Conservation (phyloP, 2,113 vertebrate species). For the Chiloscyllium plagiosum region DNA sequence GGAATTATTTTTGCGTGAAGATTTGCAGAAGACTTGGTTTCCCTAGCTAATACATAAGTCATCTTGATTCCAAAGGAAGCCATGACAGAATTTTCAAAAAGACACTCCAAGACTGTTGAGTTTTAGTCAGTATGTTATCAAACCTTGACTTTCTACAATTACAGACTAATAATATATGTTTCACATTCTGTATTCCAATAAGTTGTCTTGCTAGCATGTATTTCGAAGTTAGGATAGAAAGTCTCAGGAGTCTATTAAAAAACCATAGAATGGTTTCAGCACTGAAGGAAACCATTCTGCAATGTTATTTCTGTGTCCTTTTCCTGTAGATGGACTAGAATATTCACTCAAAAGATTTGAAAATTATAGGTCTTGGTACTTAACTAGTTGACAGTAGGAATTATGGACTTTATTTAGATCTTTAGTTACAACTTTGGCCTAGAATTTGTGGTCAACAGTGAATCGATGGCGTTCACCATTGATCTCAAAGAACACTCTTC, state of each 20-base stretch:
- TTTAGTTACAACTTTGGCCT: neutral
- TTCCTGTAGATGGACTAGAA: neutral
- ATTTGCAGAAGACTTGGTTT: neutral
- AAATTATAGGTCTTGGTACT: neutral
- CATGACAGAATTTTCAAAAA: neutral
- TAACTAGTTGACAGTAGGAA: neutral
- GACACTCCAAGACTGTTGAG: neutral
- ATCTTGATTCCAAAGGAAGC: neutral
- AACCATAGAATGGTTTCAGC: neutral
- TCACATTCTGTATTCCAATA: neutral
- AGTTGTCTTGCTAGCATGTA: neutral
- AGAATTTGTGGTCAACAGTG: neutral
- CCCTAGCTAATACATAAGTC: neutral
- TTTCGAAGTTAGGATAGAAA: neutral
- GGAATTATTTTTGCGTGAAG: neutral
- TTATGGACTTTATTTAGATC: neutral
- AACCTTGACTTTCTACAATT: neutral
- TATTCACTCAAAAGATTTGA: neutral
- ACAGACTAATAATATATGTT: neutral
- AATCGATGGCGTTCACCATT: neutral
- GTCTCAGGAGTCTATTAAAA: neutral
- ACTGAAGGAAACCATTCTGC: neutral
- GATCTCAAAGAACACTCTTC: neutral
- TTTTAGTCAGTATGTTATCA: neutral
- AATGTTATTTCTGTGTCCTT: too few relatives aligned